phyloP scores from a whole-genome alignment of 2,113 vertebrate species.

The Zapus hudsonius region DNA sequence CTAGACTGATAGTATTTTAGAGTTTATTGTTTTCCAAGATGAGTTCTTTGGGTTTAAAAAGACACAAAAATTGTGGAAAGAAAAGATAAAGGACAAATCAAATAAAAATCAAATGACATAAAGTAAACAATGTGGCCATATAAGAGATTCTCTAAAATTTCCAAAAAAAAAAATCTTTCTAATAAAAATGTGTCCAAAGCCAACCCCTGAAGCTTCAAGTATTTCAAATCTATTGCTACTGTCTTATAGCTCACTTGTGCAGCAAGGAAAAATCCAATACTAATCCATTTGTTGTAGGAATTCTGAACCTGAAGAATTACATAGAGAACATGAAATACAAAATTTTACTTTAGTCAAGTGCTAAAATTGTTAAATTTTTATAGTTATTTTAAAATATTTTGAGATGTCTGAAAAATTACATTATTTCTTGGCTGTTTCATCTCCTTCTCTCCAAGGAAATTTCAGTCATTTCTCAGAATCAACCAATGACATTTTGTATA shows the following conservation, averaged over 20 bases:
- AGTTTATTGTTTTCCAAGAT: not conserved
- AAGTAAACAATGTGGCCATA: slow-evolving; percentile 22
- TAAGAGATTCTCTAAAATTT: not conserved
- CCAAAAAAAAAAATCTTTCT: not conserved
- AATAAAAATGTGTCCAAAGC: not conserved
- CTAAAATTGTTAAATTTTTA: not conserved
- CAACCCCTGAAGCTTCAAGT: not conserved
- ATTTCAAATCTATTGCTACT: slow-evolving; percentile 8
- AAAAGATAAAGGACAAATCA: not conserved
- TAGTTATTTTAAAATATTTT: slow-evolving; percentile 18
- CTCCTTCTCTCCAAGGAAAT: not conserved
- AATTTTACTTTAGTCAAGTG: slow-evolving; percentile 21
- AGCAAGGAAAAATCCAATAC: not conserved
- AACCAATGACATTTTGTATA: not conserved
- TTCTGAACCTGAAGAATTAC: not conserved
- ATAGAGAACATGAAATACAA: not conserved
- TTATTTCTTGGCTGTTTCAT: not conserved
- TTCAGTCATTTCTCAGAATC: not conserved
- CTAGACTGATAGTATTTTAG: not conserved
- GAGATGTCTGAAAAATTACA: not conserved
- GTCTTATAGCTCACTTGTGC: not conserved
- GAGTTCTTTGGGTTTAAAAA: not conserved
- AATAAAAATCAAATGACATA: not conserved
- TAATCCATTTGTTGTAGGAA: not conserved
- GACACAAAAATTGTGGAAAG: not conserved